These are phyloP conservation scores for Scelioninae gen. 2 DNA, from an alignment of 2,888 invertebrate species.

Conservation along the genomic window DNA sequence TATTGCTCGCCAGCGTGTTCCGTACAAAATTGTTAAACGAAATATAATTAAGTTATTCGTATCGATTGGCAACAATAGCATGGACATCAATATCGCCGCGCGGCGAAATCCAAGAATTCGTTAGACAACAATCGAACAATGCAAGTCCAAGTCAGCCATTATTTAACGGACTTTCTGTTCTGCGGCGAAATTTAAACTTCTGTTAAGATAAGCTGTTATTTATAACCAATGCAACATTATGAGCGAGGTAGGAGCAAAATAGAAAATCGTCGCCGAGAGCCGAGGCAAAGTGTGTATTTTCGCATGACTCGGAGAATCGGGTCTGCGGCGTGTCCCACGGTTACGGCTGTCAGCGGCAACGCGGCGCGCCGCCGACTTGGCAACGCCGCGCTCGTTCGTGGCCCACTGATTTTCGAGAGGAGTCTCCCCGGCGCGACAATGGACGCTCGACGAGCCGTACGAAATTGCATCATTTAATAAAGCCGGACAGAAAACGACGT, in stretches of 20 bases:
- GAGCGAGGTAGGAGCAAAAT: conserved; percentile 35
- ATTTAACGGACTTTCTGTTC: not conserved
- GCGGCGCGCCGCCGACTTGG: no score
- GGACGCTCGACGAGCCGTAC: conserved; percentile 16
- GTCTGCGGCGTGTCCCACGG: conserved; percentile 39
- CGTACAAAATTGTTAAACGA: no score
- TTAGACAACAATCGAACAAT: not conserved
- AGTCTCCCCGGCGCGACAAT: conserved; percentile 42
- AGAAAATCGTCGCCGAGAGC: conserved; percentile 32
- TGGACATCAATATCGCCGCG: no score
- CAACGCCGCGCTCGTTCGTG: conserved; percentile 48
- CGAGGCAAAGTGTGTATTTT: conserved; percentile 46
- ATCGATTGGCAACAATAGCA: no score
- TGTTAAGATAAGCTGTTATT: conserved; percentile 27
- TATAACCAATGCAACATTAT: conserved; percentile 33
- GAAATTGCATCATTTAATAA: conserved; percentile 42
- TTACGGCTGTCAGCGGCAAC: conserved; percentile 24
- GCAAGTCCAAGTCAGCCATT: not conserved
- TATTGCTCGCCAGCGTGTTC: no score
- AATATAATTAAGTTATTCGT: no score
- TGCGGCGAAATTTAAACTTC: not conserved
- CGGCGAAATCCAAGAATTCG: no score
- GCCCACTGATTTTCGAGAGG: conserved; percentile 53
- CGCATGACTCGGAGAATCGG: conserved; percentile 50
- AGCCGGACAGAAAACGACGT: no score